phyloP scores from a whole-genome alignment of 2,888 invertebrate genomes.

The Tethea ocularis region DNA sequence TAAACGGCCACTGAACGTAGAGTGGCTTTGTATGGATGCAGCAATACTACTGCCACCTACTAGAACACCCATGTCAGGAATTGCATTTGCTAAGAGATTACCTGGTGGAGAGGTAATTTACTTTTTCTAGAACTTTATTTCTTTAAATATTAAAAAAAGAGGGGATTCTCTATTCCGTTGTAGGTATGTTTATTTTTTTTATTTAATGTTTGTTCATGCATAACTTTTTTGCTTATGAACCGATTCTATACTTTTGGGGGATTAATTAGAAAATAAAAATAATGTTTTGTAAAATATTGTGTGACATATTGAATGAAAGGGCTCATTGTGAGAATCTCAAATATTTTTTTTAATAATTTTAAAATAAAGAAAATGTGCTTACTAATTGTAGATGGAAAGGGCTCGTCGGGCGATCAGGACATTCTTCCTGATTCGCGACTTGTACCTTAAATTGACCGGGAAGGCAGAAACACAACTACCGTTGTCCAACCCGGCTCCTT shows the following conservation, averaged over 20 bases:
- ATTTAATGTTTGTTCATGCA: too few relatives aligned
- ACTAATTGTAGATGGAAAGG: slow-evolving; percentile 88
- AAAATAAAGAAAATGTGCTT: too few relatives aligned
- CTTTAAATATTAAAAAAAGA: too few relatives aligned
- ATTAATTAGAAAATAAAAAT: too few relatives aligned
- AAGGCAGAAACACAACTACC: slow-evolving; percentile 95
- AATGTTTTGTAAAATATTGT: too few relatives aligned
- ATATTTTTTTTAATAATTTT: too few relatives aligned
- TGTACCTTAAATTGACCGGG: slow-evolving; percentile 90
- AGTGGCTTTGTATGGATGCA: slow-evolving; percentile 98
- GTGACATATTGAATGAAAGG: too few relatives aligned
- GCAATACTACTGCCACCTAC: slow-evolving; percentile 97
- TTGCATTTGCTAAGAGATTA: slow-evolving; percentile 95
- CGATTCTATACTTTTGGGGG: too few relatives aligned
- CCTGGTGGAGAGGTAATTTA: slow-evolving; percentile 95
- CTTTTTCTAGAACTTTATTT: background rate
- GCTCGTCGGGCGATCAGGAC: slow-evolving; percentile 95
- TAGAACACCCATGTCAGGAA: slow-evolving; percentile 97
- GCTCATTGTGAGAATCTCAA: too few relatives aligned
- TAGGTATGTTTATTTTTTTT: too few relatives aligned
- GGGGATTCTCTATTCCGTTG: too few relatives aligned
- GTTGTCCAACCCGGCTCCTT: slow-evolving; percentile 92
- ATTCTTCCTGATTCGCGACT: slow-evolving; percentile 93
- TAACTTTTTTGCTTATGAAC: too few relatives aligned
- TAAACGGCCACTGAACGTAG: slow-evolving; percentile 93